Percentiles rank a stretch among this genome's conserved stretches.
These are phyloP conservation scores for Sarcophilus harrisii DNA, from an alignment of 2,797 vertebrate species.

Conservation along the genomic window DNA sequence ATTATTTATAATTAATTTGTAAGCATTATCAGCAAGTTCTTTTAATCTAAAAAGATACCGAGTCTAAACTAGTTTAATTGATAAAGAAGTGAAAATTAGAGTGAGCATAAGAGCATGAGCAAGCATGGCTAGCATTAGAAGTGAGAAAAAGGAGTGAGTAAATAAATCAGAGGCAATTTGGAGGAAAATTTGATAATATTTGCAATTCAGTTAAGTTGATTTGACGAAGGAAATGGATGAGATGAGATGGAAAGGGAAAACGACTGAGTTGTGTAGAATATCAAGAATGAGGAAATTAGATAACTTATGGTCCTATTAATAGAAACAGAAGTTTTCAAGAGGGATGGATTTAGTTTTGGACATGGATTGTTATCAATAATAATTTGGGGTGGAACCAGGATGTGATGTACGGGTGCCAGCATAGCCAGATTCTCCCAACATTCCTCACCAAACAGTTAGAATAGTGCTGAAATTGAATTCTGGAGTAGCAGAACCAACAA, in stretches of 20 bases:
- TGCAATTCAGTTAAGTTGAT: too few species aligned
- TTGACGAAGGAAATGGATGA: too few species aligned
- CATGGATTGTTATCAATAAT: neutral
- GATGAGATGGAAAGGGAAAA: too few species aligned
- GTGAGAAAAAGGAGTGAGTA: neutral
- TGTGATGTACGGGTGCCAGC: neutral
- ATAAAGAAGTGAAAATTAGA: neutral
- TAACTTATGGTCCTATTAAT: neutral
- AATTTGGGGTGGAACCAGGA: neutral
- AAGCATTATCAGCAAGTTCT: neutral
- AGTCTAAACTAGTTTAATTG: neutral
- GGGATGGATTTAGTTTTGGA: neutral
- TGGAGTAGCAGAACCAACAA: neutral
- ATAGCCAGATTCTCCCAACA: neutral
- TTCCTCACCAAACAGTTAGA: neutral
- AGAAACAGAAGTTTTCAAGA: neutral
- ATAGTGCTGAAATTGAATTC: neutral
- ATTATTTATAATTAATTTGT: neutral
- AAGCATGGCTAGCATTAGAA: neutral
- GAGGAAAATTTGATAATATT: too few species aligned
- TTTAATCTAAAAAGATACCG: neutral
- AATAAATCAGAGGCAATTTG: neutral
- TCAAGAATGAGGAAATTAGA: neutral
- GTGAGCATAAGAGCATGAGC: neutral
- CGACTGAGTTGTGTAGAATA: neutral